Percentiles rank a stretch among this genome's conserved stretches.
phyloP scores from a whole-genome alignment of 1,140 invertebrate species.

The Musca vetustissima region DNA sequence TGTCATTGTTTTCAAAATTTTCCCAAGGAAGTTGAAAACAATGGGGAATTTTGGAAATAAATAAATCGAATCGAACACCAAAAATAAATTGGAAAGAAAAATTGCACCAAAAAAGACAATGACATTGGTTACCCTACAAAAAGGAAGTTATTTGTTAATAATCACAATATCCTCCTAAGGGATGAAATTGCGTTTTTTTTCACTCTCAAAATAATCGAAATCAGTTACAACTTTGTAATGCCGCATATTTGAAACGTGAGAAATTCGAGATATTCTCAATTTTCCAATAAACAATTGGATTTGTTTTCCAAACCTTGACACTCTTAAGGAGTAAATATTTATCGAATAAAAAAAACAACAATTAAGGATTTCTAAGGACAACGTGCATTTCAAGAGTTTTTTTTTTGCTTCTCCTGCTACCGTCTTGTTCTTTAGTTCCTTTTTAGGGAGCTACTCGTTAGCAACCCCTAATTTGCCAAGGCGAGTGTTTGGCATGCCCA shows the following conservation, averaged over 20 bases:
- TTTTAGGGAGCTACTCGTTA: background rate
- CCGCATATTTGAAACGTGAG: background rate
- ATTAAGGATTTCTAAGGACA: background rate
- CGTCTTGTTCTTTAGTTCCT: background rate
- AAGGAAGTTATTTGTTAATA: conserved; percentile 5
- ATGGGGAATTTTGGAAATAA: background rate
- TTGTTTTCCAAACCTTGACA: too few species aligned
- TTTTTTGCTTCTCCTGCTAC: background rate
- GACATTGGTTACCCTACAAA: background rate
- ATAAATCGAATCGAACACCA: background rate
- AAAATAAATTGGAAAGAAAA: background rate
- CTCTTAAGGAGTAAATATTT: too few species aligned
- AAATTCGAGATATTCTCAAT: background rate
- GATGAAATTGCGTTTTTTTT: background rate
- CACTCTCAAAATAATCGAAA: too few species aligned
- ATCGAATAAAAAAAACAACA: too few species aligned
- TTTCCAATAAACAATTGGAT: too few species aligned
- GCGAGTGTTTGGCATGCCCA: too few species aligned
- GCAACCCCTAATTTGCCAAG: background rate
- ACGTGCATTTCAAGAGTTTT: background rate
- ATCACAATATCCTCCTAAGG: background rate
- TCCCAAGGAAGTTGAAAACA: conserved; percentile 1
- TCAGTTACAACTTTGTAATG: too few species aligned
- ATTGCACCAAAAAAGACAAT: too few species aligned
- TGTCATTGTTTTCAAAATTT: background rate